Base-by-base conservation (phyloP, 2,113 vertebrate species). In the Casuarius casuarius region DNA sequence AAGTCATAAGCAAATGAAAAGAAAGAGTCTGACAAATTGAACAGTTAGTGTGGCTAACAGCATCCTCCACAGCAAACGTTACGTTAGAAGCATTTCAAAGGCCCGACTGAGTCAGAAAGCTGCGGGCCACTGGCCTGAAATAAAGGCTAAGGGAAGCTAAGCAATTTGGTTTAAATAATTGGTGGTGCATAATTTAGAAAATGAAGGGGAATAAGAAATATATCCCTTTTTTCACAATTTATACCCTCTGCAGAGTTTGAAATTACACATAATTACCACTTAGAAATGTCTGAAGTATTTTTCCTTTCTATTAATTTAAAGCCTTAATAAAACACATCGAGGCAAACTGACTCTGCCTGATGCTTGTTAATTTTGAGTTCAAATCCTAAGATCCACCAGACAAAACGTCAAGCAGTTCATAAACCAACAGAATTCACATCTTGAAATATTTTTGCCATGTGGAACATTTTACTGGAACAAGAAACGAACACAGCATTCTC, bases 371-470 rank as follows among this genome's bases (percentile, higher is more conserved):
- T 85, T 92, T 92, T 40, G 94, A 92, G 87, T 84, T 96, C 94
- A 96, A 92, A 97, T 74, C 92, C 71, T 68, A 88, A 94, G 79
- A 97, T 78, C 70, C 96, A 95, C 84, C 92, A 91, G 95, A 74
- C 71, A 85, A 91, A 86, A 94, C 17, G 84, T 88, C 95, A 96
- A 73, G 66, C 94, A 96, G 96, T 93, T 97, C 95, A 96, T 91
- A 90, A 96, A 88, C 70, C 29, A 91, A 89, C 46, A 83, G 63
- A 89, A 94, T 83, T 77, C 96, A 97, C 97, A 98, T 97, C 97
- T 95, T 98, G 97, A 97, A 98, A 75, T 92, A 72, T 85, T 98
- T 98, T 97, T 81, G 82, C 91, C 97, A 97, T 58, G 78, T 98
- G 98, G 97, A 98, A 98, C 71, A 21, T 93, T 97, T 98, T 98